A percentile compares a stretch with the other conserved stretches of the same genome.
Conservation (phyloP, 2,797 vertebrate species). For the Fistularia commersonii region DNA sequence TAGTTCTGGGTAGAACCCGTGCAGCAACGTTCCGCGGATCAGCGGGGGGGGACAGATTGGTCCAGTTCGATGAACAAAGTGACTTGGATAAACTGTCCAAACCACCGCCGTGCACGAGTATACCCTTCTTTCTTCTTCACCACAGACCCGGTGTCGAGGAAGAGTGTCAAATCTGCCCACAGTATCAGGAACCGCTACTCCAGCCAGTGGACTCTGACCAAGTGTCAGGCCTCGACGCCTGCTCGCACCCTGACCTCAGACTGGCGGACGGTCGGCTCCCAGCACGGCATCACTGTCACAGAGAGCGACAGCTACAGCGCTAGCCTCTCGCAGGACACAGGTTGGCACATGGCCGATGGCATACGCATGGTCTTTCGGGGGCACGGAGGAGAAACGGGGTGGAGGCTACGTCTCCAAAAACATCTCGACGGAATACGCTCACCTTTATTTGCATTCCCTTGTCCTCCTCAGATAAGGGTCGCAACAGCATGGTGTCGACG, state of each 20-base stretch:
- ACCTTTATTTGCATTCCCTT: background rate
- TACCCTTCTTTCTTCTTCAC: too few species aligned
- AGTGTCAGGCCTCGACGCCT: constrained; percentile 95
- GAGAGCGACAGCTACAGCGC: constrained; percentile 99
- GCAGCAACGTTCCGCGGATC: too few species aligned
- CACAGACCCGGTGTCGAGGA: constrained; percentile 95
- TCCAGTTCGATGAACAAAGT: too few species aligned
- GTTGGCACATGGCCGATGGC: constrained; percentile 62
- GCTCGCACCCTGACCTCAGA: constrained; percentile 94
- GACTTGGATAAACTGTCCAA: too few species aligned
- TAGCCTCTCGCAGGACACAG: constrained; percentile 97
- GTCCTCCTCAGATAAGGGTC: constrained; percentile 85
- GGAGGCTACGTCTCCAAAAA: too few species aligned
- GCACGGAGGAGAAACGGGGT: constrained; percentile 11
- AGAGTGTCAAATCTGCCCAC: constrained; percentile 94
- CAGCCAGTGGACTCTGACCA: constrained; percentile 98
- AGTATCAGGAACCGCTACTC: constrained; percentile 96
- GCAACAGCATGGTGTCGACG: constrained; percentile 99
- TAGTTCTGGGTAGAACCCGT: too few species aligned
- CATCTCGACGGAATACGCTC: background rate
- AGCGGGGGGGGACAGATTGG: too few species aligned
- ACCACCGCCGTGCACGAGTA: too few species aligned
- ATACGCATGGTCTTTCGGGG: constrained; percentile 30
- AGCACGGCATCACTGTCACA: constrained; percentile 95
- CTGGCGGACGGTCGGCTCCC: constrained; percentile 95